Evolutionary conservation across 2,888 invertebrate species (phyloP).

Genomic region (Drosophila ezoana): DNA sequence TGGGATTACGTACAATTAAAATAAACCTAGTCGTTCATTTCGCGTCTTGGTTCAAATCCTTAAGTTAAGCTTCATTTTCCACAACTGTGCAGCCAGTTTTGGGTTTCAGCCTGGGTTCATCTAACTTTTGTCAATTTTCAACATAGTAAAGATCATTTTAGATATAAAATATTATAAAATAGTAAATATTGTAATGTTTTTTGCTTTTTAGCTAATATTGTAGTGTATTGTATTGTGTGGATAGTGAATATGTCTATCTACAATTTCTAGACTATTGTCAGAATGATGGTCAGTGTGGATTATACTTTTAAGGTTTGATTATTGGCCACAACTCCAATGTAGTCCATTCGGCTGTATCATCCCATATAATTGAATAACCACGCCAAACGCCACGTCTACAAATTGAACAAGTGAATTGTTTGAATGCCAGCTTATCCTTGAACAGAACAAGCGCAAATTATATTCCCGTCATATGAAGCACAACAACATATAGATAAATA

Average conservation of each 20-base stretch:
- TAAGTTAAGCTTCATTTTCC: too few relatives aligned
- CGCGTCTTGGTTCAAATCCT: too few relatives aligned
- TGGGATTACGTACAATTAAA: too few relatives aligned
- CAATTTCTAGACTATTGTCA: neutral
- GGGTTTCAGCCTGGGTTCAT: too few relatives aligned
- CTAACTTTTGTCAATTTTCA: too few relatives aligned
- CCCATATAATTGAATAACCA: constrained; percentile 32
- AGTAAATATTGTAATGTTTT: too few relatives aligned
- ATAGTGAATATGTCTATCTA: neutral
- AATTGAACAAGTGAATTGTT: constrained; percentile 59
- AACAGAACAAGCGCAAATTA: constrained; percentile 56
- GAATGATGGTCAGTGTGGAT: neutral
- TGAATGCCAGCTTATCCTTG: constrained; percentile 40
- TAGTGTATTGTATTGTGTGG: neutral
- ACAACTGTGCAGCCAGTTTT: too few relatives aligned
- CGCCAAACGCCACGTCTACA: constrained; percentile 19
- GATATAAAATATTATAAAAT: too few relatives aligned
- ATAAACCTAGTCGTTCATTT: too few relatives aligned
- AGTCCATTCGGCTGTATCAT: neutral
- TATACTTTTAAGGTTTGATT: constrained; percentile 1
- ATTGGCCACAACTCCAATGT: neutral
- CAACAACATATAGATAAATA: constrained; percentile 26
- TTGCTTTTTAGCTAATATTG: neutral
- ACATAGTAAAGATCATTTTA: too few relatives aligned
- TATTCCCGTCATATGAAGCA: constrained; percentile 56